phyloP scores from a whole-genome alignment of 2,113 vertebrate species.

The Apus apus region DNA sequence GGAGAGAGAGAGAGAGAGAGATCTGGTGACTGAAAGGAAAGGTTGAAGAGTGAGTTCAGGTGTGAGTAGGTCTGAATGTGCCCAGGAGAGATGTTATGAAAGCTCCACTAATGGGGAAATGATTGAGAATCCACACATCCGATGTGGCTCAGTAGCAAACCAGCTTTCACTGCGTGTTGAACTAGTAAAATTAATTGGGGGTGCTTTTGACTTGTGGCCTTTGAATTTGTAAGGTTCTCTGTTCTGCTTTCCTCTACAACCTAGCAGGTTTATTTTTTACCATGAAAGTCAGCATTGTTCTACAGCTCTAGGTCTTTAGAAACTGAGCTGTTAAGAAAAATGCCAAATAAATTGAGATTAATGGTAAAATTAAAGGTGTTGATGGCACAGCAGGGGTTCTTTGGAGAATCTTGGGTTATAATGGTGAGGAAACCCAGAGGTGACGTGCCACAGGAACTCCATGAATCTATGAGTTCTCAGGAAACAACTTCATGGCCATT shows the following conservation, averaged over 20 bases:
- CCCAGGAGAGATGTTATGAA: constrained; percentile 40
- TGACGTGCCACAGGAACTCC: background rate
- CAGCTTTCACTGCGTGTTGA: background rate
- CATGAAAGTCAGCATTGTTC: background rate
- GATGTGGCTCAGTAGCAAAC: background rate
- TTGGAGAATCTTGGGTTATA: background rate
- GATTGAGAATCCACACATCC: constrained; percentile 42
- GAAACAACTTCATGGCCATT: background rate
- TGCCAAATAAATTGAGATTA: background rate
- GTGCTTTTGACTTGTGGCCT: constrained; percentile 39
- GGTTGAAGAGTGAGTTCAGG: constrained; percentile 27
- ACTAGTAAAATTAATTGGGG: constrained; percentile 16
- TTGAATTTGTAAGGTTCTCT: constrained; percentile 30
- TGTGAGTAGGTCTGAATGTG: background rate
- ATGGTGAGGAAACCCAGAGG: background rate
- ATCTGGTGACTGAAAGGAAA: constrained; percentile 50
- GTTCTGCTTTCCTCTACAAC: background rate
- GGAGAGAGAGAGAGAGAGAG: background rate
- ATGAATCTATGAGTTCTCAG: background rate
- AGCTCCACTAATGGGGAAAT: constrained; percentile 31
- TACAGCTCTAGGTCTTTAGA: background rate
- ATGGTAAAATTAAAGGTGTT: constrained; percentile 6
- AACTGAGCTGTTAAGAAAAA: background rate
- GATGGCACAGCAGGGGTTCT: background rate
- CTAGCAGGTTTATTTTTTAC: background rate